phyloP scores from a whole-genome alignment of 2,797 vertebrate species.

The Urosaurus nigricauda region DNA sequence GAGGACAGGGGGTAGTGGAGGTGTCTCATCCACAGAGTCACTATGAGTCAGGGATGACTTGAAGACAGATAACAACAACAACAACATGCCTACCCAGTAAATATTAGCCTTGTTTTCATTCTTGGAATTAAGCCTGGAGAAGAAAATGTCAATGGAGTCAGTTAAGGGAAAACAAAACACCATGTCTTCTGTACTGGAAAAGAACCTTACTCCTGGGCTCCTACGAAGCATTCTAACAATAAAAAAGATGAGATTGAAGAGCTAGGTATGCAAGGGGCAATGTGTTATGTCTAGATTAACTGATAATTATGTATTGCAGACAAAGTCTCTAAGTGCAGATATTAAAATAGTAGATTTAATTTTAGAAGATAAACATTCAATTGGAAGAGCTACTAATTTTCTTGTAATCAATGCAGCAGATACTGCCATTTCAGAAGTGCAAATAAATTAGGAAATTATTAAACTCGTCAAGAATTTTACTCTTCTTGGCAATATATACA shows the following conservation, averaged over 20 bases:
- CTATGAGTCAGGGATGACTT: too few species aligned
- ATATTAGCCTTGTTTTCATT: background rate
- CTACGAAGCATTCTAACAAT: constrained; percentile 22
- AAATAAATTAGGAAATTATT: constrained; percentile 17
- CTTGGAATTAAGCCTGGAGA: background rate
- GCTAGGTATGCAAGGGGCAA: constrained; percentile 17
- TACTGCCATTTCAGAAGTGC: constrained; percentile 1
- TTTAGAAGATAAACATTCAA: constrained; percentile 31
- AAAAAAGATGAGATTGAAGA: constrained; percentile 8
- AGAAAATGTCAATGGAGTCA: background rate
- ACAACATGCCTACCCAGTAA: background rate
- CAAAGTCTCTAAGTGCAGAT: constrained; percentile 21
- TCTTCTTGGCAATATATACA: accelerated
- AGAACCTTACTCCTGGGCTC: constrained; percentile 19
- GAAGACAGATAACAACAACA: too few species aligned
- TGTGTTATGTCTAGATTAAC: constrained; percentile 34
- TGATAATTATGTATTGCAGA: constrained; percentile 29
- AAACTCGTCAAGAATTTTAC: constrained; percentile 18
- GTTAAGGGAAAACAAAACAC: background rate
- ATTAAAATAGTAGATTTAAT: constrained; percentile 41
- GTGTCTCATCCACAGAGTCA: too few species aligned
- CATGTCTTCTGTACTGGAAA: background rate
- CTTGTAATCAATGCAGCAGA: constrained; percentile 22
- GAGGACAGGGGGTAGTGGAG: too few species aligned
- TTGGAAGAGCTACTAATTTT: background rate